Base-by-base conservation (phyloP, 2,888 invertebrate species). In the Brachyopa scutellaris region DNA sequence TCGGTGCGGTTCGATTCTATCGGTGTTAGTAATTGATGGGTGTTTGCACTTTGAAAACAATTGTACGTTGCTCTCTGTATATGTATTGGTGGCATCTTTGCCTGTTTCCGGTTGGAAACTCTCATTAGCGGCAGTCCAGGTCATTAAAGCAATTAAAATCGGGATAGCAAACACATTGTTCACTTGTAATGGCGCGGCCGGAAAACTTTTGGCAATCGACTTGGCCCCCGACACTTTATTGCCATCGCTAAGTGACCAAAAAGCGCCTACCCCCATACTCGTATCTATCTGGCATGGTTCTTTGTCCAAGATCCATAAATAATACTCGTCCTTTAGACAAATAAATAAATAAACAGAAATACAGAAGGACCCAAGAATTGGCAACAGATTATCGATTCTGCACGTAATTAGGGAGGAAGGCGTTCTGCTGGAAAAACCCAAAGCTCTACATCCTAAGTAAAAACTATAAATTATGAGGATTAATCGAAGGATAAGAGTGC, bases 381-480 rank as follows among this genome's bases (percentile, higher is more conserved):
- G 82, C 82, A 82, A 82, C 64, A 82, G 76, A 82, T 82, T 77
- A 82, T 82, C 82, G 82, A 82, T 77, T 82, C 76, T 13, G 51
- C 64, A 77, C 61, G 64, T 82, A 82, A 82, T 82, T 82, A 82
- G 61, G 76, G 66, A 66, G 53, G 59, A 76, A 82, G 82, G 82
- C 82, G 82, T 82, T 72, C 57, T 77, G 17, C 47, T 76, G 77
- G 76, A 82, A 82, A 82, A 82, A 64, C 3, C 66, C 70, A 7
- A 47, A 57, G 19, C 55, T 57, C 53, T 53, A 66, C 36, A 51
- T 53, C 40, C 23, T 11, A 47, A 67, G 76, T 57, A 76, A 61
- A 66, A 82, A 76, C 82, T 77, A 82, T 82, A 82, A 82, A 82
- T 82, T 82, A 82, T 77, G 64, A 61, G 82, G 82, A 82, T 82